Evolutionary conservation across 23 tunicate species (phyloP).

Genomic region (Trididemnum miniatum): DNA sequence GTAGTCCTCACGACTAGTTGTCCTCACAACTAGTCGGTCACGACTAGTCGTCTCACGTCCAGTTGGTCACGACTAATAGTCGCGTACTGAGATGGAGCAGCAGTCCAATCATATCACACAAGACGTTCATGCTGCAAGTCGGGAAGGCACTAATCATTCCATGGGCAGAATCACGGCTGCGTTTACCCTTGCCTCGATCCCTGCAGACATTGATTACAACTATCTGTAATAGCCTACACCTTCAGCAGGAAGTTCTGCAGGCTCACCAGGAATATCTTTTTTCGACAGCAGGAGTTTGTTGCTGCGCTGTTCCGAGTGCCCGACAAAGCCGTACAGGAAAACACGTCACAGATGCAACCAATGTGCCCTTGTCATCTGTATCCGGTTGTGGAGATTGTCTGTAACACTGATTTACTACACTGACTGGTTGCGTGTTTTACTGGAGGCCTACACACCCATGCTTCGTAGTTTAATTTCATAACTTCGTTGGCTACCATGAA

Average conservation of each 20-base stretch:
- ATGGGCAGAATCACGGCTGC: conserved; percentile 9
- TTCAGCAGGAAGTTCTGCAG: neutral
- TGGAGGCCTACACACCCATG: no score
- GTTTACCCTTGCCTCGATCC: neutral
- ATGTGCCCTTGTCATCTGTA: conserved; percentile 6
- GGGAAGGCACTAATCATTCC: conserved; percentile 10
- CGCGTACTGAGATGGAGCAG: neutral
- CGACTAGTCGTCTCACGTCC: no score
- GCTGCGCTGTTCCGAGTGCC: no score
- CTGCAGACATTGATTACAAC: neutral
- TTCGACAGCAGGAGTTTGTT: neutral
- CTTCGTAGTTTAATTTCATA: no score
- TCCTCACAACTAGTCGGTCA: no score
- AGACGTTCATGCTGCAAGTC: neutral
- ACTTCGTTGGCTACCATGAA: no score
- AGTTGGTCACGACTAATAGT: no score
- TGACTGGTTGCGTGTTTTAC: no score
- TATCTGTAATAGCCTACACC: neutral
- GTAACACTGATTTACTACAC: no score
- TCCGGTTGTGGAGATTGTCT: neutral
- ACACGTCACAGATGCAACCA: neutral
- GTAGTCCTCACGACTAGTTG: no score
- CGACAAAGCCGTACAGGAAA: no score
- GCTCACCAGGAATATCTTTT: conserved; percentile 3
- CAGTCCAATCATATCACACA: neutral